Percentiles rank a stretch among this genome's conserved stretches.
These are phyloP conservation scores for Melanaphis sacchari DNA, from an alignment of 1,140 invertebrate species.

Conservation along the genomic window DNA sequence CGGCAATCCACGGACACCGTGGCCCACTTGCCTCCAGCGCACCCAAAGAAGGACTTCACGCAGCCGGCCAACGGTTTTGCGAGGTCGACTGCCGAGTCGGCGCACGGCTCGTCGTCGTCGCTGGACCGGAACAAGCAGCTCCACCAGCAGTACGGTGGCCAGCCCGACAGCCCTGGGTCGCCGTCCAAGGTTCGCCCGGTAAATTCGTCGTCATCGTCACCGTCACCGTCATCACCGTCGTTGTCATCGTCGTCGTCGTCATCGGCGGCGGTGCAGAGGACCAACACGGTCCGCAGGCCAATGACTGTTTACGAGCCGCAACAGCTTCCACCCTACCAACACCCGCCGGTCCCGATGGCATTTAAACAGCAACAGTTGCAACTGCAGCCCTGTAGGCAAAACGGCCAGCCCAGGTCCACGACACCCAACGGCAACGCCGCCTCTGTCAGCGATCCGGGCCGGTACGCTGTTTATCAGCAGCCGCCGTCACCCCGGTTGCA, in stretches of 20 bases:
- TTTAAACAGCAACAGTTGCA: slow-evolving; percentile 37
- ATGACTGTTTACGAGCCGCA: slow-evolving; percentile 56
- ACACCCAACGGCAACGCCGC: slow-evolving; percentile 33
- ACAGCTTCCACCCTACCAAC: slow-evolving; percentile 58
- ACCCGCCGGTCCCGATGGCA: slow-evolving; percentile 48
- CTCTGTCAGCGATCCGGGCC: neutral
- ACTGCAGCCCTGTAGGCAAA: slow-evolving; percentile 15
- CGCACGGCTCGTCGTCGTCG: neutral
- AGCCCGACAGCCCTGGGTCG: neutral
- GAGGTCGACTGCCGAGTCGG: neutral
- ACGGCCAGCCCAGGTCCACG: slow-evolving; percentile 58
- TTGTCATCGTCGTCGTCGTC: neutral
- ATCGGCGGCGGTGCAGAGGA: neutral
- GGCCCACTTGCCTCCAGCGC: slow-evolving; percentile 11
- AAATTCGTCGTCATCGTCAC: neutral
- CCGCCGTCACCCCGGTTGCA: slow-evolving; percentile 63
- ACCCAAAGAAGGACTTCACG: slow-evolving; percentile 22
- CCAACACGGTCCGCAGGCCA: slow-evolving; percentile 1
- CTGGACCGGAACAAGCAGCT: slow-evolving; percentile 47
- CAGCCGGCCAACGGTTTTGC: neutral
- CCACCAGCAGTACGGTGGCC: neutral
- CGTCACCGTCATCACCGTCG: too few relatives aligned
- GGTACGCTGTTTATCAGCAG: slow-evolving; percentile 64
- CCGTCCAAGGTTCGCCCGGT: neutral
- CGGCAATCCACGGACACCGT: slow-evolving; percentile 5